phyloP scores from a whole-genome alignment of 53 echinoderm and acorn worm species.

The Patiria pectinifera region DNA sequence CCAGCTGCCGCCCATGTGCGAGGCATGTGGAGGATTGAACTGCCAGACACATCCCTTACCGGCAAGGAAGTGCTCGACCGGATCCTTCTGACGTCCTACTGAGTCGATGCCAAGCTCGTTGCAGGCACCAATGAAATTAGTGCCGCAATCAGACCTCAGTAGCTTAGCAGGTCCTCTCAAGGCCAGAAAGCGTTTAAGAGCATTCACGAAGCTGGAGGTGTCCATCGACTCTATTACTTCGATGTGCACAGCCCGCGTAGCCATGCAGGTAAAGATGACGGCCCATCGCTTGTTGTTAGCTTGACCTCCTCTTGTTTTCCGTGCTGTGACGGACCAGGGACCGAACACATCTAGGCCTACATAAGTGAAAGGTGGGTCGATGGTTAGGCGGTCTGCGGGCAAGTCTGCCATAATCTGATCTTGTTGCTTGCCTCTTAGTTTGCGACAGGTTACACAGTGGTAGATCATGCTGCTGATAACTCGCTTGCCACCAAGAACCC shows the following conservation, averaged over 20 bases:
- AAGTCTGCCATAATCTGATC: slow-evolving; percentile 71
- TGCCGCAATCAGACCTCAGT: slow-evolving; percentile 66
- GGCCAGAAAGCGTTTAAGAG: slow-evolving; percentile 63
- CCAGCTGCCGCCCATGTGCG: slow-evolving; percentile 75
- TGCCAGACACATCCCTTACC: slow-evolving; percentile 42
- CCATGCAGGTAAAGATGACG: slow-evolving; percentile 53
- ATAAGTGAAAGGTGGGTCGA: slow-evolving; percentile 47
- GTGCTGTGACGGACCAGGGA: slow-evolving; percentile 58
- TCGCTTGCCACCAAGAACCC: slow-evolving; percentile 66
- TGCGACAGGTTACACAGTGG: slow-evolving; percentile 59
- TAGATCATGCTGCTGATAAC: slow-evolving; percentile 49
- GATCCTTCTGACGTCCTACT: slow-evolving; percentile 28
- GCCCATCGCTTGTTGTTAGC: slow-evolving; percentile 60
- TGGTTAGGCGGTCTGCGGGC: slow-evolving; percentile 40
- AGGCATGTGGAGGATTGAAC: slow-evolving; percentile 71
- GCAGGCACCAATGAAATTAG: slow-evolving; percentile 65
- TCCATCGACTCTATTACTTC: slow-evolving; percentile 58
- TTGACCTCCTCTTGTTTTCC: slow-evolving; percentile 51
- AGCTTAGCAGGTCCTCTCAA: slow-evolving; percentile 47
- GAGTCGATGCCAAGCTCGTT: slow-evolving; percentile 52
- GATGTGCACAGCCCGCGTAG: slow-evolving; percentile 56
- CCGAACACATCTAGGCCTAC: slow-evolving; percentile 64
- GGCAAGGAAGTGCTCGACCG: slow-evolving; percentile 2
- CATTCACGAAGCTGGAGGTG: slow-evolving; percentile 63
- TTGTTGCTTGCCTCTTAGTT: slow-evolving; percentile 25